Evolutionary conservation across 2,113 vertebrate species (phyloP), one percentile per base, ranked within the genome.

Genomic region (Sceloporus undulatus): DNA sequence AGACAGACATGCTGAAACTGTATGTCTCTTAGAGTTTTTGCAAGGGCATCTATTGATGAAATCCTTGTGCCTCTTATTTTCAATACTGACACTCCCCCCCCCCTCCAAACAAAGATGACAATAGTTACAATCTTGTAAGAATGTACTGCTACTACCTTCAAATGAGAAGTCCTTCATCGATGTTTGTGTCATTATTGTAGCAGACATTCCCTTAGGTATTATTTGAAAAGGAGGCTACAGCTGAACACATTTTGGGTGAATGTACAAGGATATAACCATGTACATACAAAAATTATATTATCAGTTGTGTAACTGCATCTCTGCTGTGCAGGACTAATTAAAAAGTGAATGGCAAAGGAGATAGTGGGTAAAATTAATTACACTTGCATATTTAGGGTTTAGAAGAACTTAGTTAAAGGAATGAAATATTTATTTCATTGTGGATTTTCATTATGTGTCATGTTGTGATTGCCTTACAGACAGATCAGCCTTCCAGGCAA

Each of bases 401-500:
- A 71, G 77, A 52, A 92, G 84, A 93, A 93, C 62, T 86, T 48
- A 48, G 48, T 82, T 91, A 95, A 91, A 95, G 81, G 66, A 93
- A 95, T 96, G 93, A 96, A 94, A 94, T 93, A 94, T 94, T 96
- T 93, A 94, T 93, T 94, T 92, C 77, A 82, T 91, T 87, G 87
- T 76, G 87, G 86, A 93, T 94, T 94, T 89, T 90, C 91, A 92
- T 94, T 94, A 92, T 82, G 90, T 81, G 92, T 93, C 68, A 83
- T 92, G 82, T 91, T 91, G 90, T 74, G 62, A 85, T 87, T 89
- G 81, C 84, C 86, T 91, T 82, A 91, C 90, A 88, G 82, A 91
- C 93, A 94, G 88, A 19, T 91, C 87, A 65, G 1, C 23, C 54
- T 1, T 90, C n/a, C 80, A 74, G 1, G 0, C 38, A 91, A 90